Base-by-base conservation (phyloP, 2,113 vertebrate species). In the Eonycteris spelaea region DNA sequence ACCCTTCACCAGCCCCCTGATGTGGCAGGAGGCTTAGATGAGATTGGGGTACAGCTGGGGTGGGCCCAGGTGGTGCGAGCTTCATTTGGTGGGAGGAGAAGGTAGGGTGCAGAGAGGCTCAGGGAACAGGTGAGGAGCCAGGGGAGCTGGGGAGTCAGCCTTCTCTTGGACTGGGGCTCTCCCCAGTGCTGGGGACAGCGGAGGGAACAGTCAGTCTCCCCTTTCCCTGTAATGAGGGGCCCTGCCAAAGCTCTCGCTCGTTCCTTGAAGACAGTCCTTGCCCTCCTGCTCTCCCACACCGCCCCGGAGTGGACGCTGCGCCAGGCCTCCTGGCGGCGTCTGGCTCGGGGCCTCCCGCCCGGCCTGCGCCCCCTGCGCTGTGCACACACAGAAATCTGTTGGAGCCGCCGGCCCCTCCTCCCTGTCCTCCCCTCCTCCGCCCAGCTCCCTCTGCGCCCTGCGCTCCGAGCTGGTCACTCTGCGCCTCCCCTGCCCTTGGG, bases 221-320 rank as follows among this genome's bases (percentile, higher is more conserved):
- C 3, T 5, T 68, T 68, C 89, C 40, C 7, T 57, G 84, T 38
- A 55, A 19, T 2, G 28, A 43, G 80, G 61, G 93, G n/a, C 18
- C 9, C 30, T 18, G 38, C 11, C 3, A 0, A 0, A 4, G 18
- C 19, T 80, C 30, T 18, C 18, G 38, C 82, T 85, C 59, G 0
- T 74, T 65, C 14, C 24, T 28, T 0, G 0, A 57, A 22, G 22
- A 10, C 45, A 68, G 6, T 30, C 78, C 48, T 19, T 33, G 77
- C n/a, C 14, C 51, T 51, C 35, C 51, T n/a, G 35, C 7, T 48
- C 28, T 53, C 71, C 55, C 16, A 33, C n/a, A 38, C 38, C 40
- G 30, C 78, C 30, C 70, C 40, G 51, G 35, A 30, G 30, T 16
- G 19, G 40, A 13, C 0, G 2, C 48, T 9, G 53, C 28, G 18